These are phyloP conservation scores for Sinonovacula constricta DNA, from an alignment of 1,140 invertebrate species.

Conservation along the genomic window DNA sequence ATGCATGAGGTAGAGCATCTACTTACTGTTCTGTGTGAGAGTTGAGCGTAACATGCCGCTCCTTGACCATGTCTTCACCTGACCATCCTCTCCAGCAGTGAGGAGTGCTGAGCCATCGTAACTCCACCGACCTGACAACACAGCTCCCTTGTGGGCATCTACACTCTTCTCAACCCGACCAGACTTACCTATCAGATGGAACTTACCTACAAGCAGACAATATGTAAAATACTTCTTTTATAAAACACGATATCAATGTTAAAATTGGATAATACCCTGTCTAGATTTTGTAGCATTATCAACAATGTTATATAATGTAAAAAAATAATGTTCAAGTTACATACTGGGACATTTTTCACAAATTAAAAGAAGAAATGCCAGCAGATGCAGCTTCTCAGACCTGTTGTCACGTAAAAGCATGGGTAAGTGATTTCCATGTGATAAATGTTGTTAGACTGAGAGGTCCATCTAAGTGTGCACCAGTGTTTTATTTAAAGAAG, in stretches of 20 bases:
- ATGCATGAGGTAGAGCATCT: not conserved
- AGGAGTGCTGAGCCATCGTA: slow-evolving; percentile 94
- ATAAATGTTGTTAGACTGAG: too few relatives aligned
- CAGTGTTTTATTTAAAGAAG: slow-evolving; percentile 3
- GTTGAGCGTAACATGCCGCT: slow-evolving; percentile 96
- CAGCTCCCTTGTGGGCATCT: slow-evolving; percentile 93
- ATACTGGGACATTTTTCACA: too few relatives aligned
- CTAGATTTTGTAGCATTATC: too few relatives aligned
- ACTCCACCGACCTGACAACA: slow-evolving; percentile 90
- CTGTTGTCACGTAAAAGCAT: too few relatives aligned
- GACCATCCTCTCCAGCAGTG: slow-evolving; percentile 98
- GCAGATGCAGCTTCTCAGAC: too few relatives aligned
- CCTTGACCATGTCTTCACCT: slow-evolving; percentile 97
- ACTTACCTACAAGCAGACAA: slow-evolving; percentile 83
- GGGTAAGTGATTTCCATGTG: too few relatives aligned
- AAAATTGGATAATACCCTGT: too few relatives aligned
- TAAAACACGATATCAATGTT: too few relatives aligned
- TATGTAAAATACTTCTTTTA: not conserved
- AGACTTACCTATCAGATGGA: slow-evolving; percentile 91
- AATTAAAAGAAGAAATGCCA: too few relatives aligned
- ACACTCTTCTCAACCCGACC: slow-evolving; percentile 95
- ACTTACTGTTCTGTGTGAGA: slow-evolving; percentile 86
- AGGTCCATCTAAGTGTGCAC: too few relatives aligned
- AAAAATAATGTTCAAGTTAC: too few relatives aligned
- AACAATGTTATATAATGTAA: too few relatives aligned